A percentile compares a stretch with the other conserved stretches of the same genome.
Evolutionary conservation across 2,113 vertebrate genomes (phyloP).

Genomic region (Leucoraja erinaceus): DNA sequence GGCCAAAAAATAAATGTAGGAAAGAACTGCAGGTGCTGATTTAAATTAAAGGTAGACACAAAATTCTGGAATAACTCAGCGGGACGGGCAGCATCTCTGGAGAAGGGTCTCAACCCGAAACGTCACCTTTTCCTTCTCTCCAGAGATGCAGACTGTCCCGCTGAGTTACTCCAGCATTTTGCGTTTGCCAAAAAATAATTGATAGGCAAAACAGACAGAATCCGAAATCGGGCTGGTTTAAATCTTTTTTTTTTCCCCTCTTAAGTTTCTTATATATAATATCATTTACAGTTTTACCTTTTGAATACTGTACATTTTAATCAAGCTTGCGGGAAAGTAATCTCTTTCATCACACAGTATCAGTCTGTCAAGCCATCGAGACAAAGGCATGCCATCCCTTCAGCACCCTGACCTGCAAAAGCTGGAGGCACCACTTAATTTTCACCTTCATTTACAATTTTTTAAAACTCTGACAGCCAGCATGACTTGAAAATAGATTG

Average conservation of each 20-base stretch:
- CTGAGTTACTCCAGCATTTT: too few species aligned
- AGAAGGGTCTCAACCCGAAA: too few species aligned
- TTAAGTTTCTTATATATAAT: constrained; percentile 8
- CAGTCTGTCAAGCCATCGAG: constrained; percentile 24
- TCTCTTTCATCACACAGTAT: constrained; percentile 28
- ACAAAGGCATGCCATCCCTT: constrained; percentile 20
- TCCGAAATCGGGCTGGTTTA: not conserved
- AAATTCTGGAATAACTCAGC: too few species aligned
- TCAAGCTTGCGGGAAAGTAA: constrained; percentile 19
- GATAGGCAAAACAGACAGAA: not conserved
- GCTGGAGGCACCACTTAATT: constrained; percentile 31
- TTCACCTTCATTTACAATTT: constrained; percentile 35
- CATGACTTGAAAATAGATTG: constrained; percentile 32
- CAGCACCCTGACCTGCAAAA: constrained; percentile 26
- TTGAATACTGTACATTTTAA: constrained; percentile 32
- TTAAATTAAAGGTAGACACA: not conserved
- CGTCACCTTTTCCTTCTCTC: too few species aligned
- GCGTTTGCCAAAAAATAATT: not conserved
- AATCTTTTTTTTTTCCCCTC: not conserved
- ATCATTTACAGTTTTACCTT: constrained; percentile 5
- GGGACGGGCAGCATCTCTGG: too few species aligned
- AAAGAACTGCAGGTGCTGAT: not conserved
- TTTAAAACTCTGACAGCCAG: constrained; percentile 10
- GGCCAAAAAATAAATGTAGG: not conserved
- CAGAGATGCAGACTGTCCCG: too few species aligned